phyloP scores from a whole-genome alignment of 2,113 vertebrate genomes.

The Chaenocephalus aceratus region DNA sequence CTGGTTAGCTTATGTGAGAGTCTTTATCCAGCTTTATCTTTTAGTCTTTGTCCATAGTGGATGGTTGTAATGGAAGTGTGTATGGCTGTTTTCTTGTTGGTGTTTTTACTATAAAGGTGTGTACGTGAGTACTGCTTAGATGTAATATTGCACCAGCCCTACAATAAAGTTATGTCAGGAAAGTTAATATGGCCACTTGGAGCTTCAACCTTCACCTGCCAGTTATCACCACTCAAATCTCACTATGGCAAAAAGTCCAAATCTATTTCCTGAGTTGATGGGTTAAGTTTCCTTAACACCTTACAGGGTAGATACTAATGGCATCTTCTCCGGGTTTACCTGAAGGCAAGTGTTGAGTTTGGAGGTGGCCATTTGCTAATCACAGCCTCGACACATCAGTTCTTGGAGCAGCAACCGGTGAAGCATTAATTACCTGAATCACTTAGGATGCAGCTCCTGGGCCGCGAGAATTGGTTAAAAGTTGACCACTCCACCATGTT shows the following conservation, averaged over 20 bases:
- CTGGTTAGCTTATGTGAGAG: conserved; percentile 47
- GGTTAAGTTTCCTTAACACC: neutral
- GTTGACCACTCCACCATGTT: conserved; percentile 32
- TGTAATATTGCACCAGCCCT: conserved; percentile 56
- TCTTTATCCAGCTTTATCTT: conserved; percentile 60
- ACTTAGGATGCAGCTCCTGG: conserved; percentile 15
- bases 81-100: conserved; percentile 55
- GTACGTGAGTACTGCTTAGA: conserved; percentile 45
- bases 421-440: conserved; percentile 2
- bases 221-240: conserved; percentile 12
- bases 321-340: conserved; percentile 28
- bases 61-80: conserved; percentile 55
- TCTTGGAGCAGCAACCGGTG: conserved; percentile 1
- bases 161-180: conserved; percentile 37
- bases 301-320: conserved; percentile 9
- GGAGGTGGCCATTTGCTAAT: conserved; percentile 24
- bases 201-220: conserved; percentile 41
- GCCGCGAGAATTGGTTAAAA: conserved; percentile 27
- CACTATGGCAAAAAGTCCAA: too few species aligned
- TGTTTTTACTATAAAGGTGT: conserved; percentile 55
- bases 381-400: conserved; percentile 25
- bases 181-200: conserved; percentile 17
- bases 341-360: conserved; percentile 31
- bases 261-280: neutral
- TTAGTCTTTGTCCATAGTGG: conserved; percentile 61